phyloP scores from a whole-genome alignment of 2,888 invertebrate genomes.

The Cantharis lateralis region DNA sequence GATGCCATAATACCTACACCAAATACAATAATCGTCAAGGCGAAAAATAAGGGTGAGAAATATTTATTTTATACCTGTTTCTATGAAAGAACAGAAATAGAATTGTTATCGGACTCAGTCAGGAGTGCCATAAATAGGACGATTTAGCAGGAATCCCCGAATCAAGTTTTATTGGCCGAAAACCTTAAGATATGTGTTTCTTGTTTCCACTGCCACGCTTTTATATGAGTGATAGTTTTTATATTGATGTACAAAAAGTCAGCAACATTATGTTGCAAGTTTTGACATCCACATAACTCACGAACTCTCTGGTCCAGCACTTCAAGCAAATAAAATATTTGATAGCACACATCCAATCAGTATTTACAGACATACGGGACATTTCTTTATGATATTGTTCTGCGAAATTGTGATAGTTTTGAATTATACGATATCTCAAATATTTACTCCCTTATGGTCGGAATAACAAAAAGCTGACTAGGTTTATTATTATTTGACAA shows the following conservation, averaged over 20 bases:
- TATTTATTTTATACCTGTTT: constrained; percentile 35
- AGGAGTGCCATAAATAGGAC: constrained; percentile 39
- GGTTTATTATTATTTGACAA: background rate
- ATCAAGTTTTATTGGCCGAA: constrained; percentile 57
- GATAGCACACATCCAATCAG: constrained; percentile 55
- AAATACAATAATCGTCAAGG: constrained; percentile 9
- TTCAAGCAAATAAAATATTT: constrained; percentile 52
- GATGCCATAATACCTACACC: background rate
- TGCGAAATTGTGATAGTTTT: constrained; percentile 42
- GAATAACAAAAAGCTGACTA: constrained; percentile 15
- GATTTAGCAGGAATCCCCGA: constrained; percentile 44
- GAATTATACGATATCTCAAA: constrained; percentile 45
- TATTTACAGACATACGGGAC: constrained; percentile 52
- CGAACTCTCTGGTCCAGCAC: constrained; percentile 41
- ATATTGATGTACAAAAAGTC: constrained; percentile 42
- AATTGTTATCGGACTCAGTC: constrained; percentile 51
- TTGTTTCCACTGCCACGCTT: constrained; percentile 45
- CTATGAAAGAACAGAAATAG: constrained; percentile 32
- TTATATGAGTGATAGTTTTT: constrained; percentile 51
- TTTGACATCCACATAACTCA: constrained; percentile 23
- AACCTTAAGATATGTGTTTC: constrained; percentile 49
- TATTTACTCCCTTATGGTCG: constrained; percentile 37
- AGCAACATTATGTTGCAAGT: constrained; percentile 10
- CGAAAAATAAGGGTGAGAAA: constrained; percentile 5
- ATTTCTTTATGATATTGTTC: constrained; percentile 46